phyloP scores from a whole-genome alignment of 2,888 invertebrate species.

The Patella pellucida region DNA sequence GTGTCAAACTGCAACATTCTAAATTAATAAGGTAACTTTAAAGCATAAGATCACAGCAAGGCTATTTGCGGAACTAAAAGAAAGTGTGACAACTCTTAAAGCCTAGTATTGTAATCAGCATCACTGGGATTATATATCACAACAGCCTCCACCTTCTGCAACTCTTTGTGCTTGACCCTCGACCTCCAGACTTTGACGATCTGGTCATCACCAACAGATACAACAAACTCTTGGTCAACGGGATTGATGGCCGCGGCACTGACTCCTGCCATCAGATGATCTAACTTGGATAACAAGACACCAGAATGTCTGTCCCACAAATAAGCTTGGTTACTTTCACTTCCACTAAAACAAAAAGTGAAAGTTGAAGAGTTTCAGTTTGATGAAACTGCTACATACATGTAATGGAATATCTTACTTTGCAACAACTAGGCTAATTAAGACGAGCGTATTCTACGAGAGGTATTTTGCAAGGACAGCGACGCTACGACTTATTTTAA shows the following conservation, averaged over 20 bases:
- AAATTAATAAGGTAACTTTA: too few relatives aligned
- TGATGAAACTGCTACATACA: too few relatives aligned
- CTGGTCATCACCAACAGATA: conserved; percentile 1
- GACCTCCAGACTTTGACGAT: not conserved
- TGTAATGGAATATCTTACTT: too few relatives aligned
- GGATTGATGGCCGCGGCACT: not conserved
- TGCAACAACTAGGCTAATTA: too few relatives aligned
- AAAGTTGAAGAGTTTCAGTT: not conserved
- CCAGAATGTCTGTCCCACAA: conserved; percentile 6
- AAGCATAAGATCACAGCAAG: too few relatives aligned
- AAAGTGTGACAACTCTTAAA: not conserved
- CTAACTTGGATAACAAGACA: not conserved
- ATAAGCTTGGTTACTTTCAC: not conserved
- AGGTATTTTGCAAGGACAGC: too few relatives aligned
- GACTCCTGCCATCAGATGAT: conserved; percentile 1
- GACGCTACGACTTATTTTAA: too few relatives aligned
- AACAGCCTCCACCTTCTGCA: not conserved
- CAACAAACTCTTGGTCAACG: conserved; percentile 4
- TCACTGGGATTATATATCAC: not conserved
- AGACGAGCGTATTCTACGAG: too few relatives aligned
- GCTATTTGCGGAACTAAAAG: too few relatives aligned
- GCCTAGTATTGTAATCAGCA: not conserved
- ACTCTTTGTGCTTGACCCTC: not conserved
- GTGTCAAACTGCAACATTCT: too few relatives aligned
- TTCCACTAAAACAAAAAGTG: not conserved